phyloP scores from a whole-genome alignment of 2,797 vertebrate species.

The Diglossa cyanea region DNA sequence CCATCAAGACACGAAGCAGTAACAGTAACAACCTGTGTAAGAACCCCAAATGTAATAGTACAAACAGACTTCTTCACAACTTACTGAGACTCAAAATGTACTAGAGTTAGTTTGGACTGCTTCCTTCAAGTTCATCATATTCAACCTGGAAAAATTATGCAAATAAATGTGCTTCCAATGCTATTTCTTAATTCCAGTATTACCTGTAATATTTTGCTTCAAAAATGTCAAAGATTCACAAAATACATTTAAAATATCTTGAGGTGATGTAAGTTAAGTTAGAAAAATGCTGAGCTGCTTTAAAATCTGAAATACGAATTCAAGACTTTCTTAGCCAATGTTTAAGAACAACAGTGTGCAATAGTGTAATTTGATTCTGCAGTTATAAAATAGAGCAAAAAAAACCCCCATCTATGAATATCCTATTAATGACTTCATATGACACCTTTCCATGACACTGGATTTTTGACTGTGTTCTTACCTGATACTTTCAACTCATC shows the following conservation, averaged over 20 bases:
- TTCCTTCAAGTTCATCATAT: constrained; percentile 35
- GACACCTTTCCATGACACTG: not conserved
- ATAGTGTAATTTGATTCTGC: not conserved
- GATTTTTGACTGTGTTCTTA: constrained; percentile 49
- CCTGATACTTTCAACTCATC: constrained; percentile 97
- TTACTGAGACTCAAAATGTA: constrained; percentile 35
- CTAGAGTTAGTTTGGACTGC: constrained; percentile 11
- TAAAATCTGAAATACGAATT: not conserved
- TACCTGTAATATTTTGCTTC: not conserved
- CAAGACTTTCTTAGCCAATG: not conserved
- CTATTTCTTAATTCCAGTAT: not conserved
- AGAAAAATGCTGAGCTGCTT: not conserved
- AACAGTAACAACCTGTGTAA: not conserved
- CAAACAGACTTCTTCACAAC: constrained; percentile 17
- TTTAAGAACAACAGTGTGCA: not conserved
- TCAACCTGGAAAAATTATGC: constrained; percentile 8
- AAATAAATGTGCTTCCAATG: constrained; percentile 35
- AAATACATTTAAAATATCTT: not conserved
- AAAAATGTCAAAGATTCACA: not conserved
- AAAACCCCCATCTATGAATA: not conserved
- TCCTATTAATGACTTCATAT: not conserved
- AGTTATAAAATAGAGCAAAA: not conserved
- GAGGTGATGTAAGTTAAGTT: not conserved
- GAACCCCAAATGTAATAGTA: not conserved
- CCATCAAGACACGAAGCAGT: not conserved